Evolutionary conservation across 2,888 invertebrate species (phyloP), one percentile per base, ranked within the genome.

Genomic region (Blastobasis adustella): DNA sequence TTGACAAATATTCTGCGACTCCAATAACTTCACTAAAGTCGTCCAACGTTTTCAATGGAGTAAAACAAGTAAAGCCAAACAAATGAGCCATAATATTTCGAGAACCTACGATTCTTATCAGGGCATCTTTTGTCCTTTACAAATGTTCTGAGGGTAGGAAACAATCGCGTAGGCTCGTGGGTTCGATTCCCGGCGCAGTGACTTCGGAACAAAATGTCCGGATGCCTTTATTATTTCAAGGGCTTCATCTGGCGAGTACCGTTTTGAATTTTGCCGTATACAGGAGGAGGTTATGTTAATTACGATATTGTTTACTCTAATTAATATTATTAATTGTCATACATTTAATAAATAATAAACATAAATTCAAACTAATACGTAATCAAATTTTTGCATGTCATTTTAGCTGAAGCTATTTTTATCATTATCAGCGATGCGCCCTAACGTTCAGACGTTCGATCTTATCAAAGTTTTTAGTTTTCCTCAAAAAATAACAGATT

Each of bases 181-280:
- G 62, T 71, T 71, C 61, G 66, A 70, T 66, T 67, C 68, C 65
- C 65, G 63, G 66, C 66, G 64, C 61, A 57, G 62, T 68, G 73
- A 73, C 70, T 75, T 68, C 60, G 58, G 58, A 60, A 58, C 62
- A 63, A 68, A 73, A 75, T 76, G 77, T 82, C 75, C 70, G 77
- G 79, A 82, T 78, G 69, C 74, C 63, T 79, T 81, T 84, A 80
- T 82, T 73, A 70, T 74, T 74, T 76, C 67, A 73, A 84, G 84
- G 71, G 75, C 76, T 72, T 66, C 73, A 76, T 81, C 76, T 75
- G 79, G 76, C 72, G 77, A 73, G 66, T 67, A 62, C 61, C 68
- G 67, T 76, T 73, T 81, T 80, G 78, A 81, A 81, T 67, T 70
- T 68, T 57, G 23, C 23, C 23, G 23, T 23, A 23, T 23, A 23